Evolutionary conservation across 2,113 vertebrate species (phyloP).

Genomic region (Larimichthys polyactis): DNA sequence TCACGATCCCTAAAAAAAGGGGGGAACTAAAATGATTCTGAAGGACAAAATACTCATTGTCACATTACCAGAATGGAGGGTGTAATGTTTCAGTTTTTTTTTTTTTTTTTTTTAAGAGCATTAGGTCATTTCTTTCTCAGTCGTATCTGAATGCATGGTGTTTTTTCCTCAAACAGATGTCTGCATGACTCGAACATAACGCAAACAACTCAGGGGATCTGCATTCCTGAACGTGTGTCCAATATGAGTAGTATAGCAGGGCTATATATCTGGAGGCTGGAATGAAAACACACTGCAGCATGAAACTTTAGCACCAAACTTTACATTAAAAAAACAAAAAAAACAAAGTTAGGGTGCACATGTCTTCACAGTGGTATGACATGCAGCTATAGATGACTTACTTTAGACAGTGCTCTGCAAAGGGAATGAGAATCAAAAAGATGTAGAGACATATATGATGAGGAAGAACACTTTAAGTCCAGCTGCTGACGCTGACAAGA

Average conservation of each 20-base stretch:
- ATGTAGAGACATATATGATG: neutral
- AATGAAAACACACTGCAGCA: constrained; percentile 66
- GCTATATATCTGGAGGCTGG: constrained; percentile 70
- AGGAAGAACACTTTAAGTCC: neutral
- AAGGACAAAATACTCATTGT: constrained; percentile 18
- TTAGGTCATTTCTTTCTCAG: constrained; percentile 24
- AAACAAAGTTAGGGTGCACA: neutral
- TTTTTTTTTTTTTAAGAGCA: constrained; percentile 14
- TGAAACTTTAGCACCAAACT: constrained; percentile 49
- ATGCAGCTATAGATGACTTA: neutral
- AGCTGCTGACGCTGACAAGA: too few relatives aligned
- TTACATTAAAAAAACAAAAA: neutral
- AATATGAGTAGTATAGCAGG: constrained; percentile 45
- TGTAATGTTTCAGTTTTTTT: constrained; percentile 21
- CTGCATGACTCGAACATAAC: constrained; percentile 59
- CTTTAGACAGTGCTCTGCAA: neutral
- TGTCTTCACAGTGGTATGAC: constrained; percentile 11
- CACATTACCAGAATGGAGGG: constrained; percentile 21
- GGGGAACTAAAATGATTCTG: neutral
- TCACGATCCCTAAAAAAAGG: constrained; percentile 6
- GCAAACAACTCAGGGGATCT: constrained; percentile 61
- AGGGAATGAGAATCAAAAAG: neutral
- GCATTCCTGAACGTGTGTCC: constrained; percentile 69
- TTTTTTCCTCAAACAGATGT: constrained; percentile 67
- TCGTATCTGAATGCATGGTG: constrained; percentile 50